phyloP scores from a whole-genome alignment of 2,888 invertebrate species.

The Orchestes rusci region DNA sequence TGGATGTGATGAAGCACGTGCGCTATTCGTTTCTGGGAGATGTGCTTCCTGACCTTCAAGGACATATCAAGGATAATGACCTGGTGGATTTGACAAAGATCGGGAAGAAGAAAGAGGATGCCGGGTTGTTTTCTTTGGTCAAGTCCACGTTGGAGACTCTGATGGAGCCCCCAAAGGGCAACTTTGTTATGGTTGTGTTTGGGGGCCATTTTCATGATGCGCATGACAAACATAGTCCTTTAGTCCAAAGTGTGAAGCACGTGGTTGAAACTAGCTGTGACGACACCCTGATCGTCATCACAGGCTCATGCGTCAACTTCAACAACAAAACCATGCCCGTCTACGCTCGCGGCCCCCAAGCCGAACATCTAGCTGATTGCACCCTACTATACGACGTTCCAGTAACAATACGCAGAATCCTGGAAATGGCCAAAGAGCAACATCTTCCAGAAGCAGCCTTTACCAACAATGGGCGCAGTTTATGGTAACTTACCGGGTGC shows the following conservation, averaged over 20 bases:
- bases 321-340: background rate
- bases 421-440: slow-evolving; percentile 14
- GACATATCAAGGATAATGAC: too few species aligned
- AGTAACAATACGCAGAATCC: slow-evolving; percentile 29
- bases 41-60: too few species aligned
- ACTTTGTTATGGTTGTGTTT: slow-evolving; percentile 34
- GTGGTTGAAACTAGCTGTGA: slow-evolving; percentile 33
- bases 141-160: slow-evolving; percentile 29
- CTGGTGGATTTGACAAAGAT: slow-evolving; percentile 19
- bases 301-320: too few species aligned
- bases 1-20: slow-evolving; percentile 31
- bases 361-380: slow-evolving; percentile 25
- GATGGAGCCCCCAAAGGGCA: slow-evolving; percentile 26
- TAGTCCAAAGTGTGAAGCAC: slow-evolving; percentile 36
- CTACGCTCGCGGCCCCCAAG: slow-evolving; percentile 26
- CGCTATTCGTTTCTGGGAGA: slow-evolving; percentile 33
- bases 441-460: background rate
- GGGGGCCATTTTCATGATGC: slow-evolving; percentile 26
- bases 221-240: slow-evolving; percentile 30
- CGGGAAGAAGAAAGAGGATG: slow-evolving; percentile 24
- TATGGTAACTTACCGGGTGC: slow-evolving; percentile 41
- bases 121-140: slow-evolving; percentile 32
- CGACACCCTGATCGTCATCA: slow-evolving; percentile 34
- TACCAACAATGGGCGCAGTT: too few species aligned
- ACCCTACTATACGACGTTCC: slow-evolving; percentile 32